These are phyloP conservation scores for Quadriops clusia DNA, from an alignment of 2,888 invertebrate genomes.

Conservation along the genomic window DNA sequence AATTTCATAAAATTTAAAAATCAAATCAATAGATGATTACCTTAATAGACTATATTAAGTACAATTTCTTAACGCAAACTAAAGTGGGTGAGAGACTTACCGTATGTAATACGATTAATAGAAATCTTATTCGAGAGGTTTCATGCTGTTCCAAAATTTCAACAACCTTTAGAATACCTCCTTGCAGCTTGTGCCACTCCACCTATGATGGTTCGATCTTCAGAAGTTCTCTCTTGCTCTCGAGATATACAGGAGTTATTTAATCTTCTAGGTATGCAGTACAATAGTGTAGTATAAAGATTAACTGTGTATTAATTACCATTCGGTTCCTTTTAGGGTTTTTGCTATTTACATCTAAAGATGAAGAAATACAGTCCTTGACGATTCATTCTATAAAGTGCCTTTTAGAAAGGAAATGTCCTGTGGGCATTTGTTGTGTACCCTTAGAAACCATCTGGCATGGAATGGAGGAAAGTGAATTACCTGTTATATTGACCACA, in stretches of 20 bases:
- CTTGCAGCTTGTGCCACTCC: slow-evolving; percentile 27
- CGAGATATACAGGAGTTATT: slow-evolving; percentile 30
- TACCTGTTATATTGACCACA: slow-evolving; percentile 29
- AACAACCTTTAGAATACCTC: slow-evolving; percentile 23
- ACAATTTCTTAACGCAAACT: slow-evolving; percentile 8
- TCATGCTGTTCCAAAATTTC: slow-evolving; percentile 19
- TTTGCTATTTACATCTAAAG: slow-evolving; percentile 18
- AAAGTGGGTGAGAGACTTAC: slow-evolving; percentile 31
- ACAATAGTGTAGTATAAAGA: slow-evolving; percentile 14
- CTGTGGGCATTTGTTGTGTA: slow-evolving; percentile 6
- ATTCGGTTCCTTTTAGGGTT: slow-evolving; percentile 20
- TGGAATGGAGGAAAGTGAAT: slow-evolving; percentile 28
- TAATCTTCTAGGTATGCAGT: slow-evolving; percentile 29
- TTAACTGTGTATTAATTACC: slow-evolving; percentile 4
- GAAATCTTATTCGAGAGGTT: slow-evolving; percentile 26
- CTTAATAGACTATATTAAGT: not conserved
- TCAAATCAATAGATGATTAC: slow-evolving; percentile 10
- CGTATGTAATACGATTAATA: slow-evolving; percentile 26
- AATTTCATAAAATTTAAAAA: no score
- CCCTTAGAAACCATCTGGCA: slow-evolving; percentile 17
- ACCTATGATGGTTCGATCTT: slow-evolving; percentile 25
- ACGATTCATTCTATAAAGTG: slow-evolving; percentile 7
- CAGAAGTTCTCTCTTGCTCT: slow-evolving; percentile 23
- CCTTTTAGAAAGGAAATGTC: slow-evolving; percentile 8
- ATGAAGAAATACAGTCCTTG: slow-evolving; percentile 9